These are phyloP conservation scores for Hepsetus odoe DNA, from an alignment of 2,113 vertebrate genomes.

Conservation along the genomic window DNA sequence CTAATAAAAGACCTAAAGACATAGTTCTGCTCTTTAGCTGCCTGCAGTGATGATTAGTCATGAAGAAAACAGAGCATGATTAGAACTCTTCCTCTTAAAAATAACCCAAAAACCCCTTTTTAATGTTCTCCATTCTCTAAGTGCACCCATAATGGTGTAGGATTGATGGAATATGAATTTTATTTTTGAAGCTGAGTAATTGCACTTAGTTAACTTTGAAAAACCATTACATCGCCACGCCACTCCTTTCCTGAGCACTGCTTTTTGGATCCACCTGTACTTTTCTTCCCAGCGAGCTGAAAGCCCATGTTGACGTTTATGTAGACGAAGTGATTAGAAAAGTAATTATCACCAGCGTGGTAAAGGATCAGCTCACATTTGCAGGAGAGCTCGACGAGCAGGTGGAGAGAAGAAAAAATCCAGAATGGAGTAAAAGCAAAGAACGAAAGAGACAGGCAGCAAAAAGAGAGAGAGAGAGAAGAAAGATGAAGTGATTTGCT, in stretches of 20 bases:
- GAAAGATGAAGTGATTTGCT: slow-evolving; percentile 33
- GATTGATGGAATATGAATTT: not conserved
- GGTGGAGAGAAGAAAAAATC: not conserved
- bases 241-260: not conserved
- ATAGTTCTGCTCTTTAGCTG: not conserved
- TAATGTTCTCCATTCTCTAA: no score
- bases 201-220: not conserved
- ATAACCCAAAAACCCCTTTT: no score
- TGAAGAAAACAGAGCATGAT: not conserved
- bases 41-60: not conserved
- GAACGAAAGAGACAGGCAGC: not conserved
- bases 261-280: not conserved
- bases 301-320: slow-evolving; percentile 13
- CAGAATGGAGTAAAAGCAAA: not conserved
- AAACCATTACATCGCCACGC: not conserved
- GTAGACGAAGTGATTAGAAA: slow-evolving; percentile 20
- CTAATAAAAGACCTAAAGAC: not conserved
- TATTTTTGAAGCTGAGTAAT: no score
- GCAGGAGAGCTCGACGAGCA: slow-evolving; percentile 40
- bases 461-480: not conserved
- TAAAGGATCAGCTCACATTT: slow-evolving; percentile 37
- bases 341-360: slow-evolving; percentile 35
- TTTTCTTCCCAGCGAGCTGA: not conserved
- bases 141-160: not conserved
- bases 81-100: not conserved